phyloP scores from a whole-genome alignment of 2,113 vertebrate genomes.

The Chaetodon auriga region DNA sequence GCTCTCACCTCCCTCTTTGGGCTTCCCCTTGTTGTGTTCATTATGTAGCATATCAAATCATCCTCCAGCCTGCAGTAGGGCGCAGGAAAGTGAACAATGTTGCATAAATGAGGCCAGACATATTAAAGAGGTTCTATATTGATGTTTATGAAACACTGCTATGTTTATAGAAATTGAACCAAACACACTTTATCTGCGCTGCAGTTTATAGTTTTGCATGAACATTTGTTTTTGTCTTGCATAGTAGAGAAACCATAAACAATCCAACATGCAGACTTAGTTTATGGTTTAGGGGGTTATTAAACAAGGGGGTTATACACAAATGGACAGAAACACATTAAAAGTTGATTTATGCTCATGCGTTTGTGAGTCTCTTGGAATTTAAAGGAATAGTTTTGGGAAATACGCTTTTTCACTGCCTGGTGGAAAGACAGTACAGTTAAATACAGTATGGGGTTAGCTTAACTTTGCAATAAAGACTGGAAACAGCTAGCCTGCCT shows the following conservation, averaged over 20 bases:
- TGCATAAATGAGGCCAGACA: conserved; percentile 66
- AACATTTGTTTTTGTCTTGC: conserved; percentile 41
- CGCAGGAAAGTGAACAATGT: conserved; percentile 30
- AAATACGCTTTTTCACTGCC: background rate
- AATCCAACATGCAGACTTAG: background rate
- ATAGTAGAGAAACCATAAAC: conserved; percentile 14
- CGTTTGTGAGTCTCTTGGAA: background rate
- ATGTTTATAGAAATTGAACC: conserved; percentile 44
- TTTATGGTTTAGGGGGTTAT: conserved; percentile 13
- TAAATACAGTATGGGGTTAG: background rate
- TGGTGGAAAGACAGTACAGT: background rate
- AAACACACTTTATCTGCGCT: conserved; percentile 24
- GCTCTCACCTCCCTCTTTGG: conserved; percentile 25
- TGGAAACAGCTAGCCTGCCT: background rate
- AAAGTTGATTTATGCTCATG: background rate
- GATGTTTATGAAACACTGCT: conserved; percentile 47
- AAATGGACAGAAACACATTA: conserved; percentile 5
- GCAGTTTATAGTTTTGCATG: conserved; percentile 44
- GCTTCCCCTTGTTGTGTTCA: background rate
- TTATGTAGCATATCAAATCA: conserved; percentile 34
- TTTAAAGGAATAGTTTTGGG: conserved; percentile 9
- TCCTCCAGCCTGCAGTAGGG: conserved; percentile 8
- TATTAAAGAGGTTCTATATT: conserved; percentile 66
- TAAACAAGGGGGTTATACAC: background rate
- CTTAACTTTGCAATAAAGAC: background rate